Evolutionary conservation across 2,888 invertebrate genomes (phyloP).

Genomic region (Machimus rusticus): DNA sequence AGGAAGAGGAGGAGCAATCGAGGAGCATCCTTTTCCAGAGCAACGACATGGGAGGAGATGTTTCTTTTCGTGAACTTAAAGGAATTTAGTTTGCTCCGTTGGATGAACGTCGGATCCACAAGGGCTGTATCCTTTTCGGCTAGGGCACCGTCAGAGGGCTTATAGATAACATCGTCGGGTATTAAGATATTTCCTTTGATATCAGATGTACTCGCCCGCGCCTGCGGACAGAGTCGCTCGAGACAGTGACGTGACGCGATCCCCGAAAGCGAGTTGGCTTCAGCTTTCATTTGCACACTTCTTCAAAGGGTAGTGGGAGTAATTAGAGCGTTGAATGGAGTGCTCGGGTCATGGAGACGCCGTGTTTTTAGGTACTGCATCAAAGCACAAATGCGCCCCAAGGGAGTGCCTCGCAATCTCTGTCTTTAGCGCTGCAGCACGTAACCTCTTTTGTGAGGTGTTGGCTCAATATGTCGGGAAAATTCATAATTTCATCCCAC

Average conservation of each 20-base stretch:
- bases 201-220: not conserved
- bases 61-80: slow-evolving; percentile 20
- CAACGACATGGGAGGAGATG: not conserved
- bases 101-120: not conserved
- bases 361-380: not conserved
- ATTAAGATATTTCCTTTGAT: slow-evolving; percentile 3
- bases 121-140: slow-evolving; percentile 13
- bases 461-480: not conserved
- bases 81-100: slow-evolving; percentile 8
- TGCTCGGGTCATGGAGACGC: not conserved
- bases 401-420: not conserved
- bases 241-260: not conserved
- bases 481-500: not conserved
- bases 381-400: not conserved
- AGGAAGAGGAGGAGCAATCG: slow-evolving; percentile 18
- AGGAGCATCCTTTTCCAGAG: not conserved
- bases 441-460: not conserved
- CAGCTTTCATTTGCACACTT: not conserved
- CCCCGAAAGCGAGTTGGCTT: not conserved
- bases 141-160: not conserved
- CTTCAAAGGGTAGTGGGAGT: not conserved
- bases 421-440: not conserved
- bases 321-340: not conserved
- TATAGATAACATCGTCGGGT: slow-evolving; percentile 5
- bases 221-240: not conserved